Evolutionary conservation across 2,113 vertebrate genomes (phyloP).

Genomic region (Lasiurus cinereus): DNA sequence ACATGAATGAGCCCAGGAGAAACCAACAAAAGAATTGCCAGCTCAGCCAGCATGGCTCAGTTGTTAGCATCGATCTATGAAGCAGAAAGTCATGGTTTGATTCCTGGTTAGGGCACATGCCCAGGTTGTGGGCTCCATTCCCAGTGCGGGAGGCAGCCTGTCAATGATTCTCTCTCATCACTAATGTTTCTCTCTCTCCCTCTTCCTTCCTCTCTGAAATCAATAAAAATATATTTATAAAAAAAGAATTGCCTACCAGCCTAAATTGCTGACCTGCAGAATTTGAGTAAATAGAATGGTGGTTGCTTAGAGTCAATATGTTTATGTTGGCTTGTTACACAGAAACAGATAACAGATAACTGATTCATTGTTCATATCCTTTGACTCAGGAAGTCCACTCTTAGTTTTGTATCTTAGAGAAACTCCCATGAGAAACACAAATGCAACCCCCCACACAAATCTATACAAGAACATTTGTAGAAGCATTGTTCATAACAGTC

Average conservation of each 20-base stretch:
- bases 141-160: too few relatives aligned
- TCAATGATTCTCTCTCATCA: too few relatives aligned
- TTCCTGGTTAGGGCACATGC: too few relatives aligned
- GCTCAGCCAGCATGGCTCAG: too few relatives aligned
- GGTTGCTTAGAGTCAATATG: conserved; percentile 4
- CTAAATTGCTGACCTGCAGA: conserved; percentile 2
- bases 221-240: too few relatives aligned
- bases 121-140: too few relatives aligned
- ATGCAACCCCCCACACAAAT: background rate
- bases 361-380: conserved; percentile 1
- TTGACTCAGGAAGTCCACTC: conserved; percentile 41
- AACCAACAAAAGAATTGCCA: background rate
- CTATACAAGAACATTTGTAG: background rate
- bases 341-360: conserved; percentile 35
- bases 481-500: background rate
- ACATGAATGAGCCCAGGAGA: conserved; percentile 12
- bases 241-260: background rate
- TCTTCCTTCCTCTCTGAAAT: too few relatives aligned
- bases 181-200: too few relatives aligned
- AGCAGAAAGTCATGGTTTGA: too few relatives aligned
- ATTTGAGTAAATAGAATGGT: conserved; percentile 64
- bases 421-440: conserved; percentile 53
- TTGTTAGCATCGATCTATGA: too few relatives aligned
- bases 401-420: conserved; percentile 28
- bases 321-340: background rate